A percentile compares a stretch with the other conserved stretches of the same genome.
Evolutionary conservation across 2,888 invertebrate genomes (phyloP).

Genomic region (Oscheius sp.): DNA sequence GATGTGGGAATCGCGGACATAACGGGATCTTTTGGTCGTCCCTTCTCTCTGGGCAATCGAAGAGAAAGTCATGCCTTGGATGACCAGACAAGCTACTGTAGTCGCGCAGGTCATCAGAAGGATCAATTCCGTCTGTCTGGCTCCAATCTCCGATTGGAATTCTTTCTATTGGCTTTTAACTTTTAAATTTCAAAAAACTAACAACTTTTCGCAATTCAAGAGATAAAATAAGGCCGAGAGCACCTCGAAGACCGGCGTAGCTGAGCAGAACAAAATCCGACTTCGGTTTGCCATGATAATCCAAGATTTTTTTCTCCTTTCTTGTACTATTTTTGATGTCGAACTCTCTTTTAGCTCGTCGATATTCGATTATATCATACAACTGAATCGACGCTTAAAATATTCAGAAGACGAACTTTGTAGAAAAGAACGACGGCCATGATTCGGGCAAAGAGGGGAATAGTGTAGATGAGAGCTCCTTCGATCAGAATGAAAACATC

Average conservation of each 20-base stretch:
- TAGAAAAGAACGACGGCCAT: constrained; percentile 27
- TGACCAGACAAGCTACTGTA: constrained; percentile 34
- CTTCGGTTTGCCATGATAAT: too few relatives aligned
- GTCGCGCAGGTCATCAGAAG: constrained; percentile 34
- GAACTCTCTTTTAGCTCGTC: too few relatives aligned
- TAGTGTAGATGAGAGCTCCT: constrained; percentile 21
- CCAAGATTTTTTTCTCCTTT: neutral
- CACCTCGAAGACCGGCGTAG: constrained; percentile 78
- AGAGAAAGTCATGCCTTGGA: constrained; percentile 38
- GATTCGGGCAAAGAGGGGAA: constrained; percentile 32
- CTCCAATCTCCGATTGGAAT: neutral
- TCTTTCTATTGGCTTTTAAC: constrained; percentile 72
- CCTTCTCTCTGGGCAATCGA: constrained; percentile 34
- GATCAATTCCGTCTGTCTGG: constrained; percentile 19
- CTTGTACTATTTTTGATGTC: too few relatives aligned
- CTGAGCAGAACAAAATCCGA: constrained; percentile 74
- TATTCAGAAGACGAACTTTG: neutral
- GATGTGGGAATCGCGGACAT: constrained; percentile 18
- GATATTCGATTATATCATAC: too few relatives aligned
- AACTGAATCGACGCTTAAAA: neutral
- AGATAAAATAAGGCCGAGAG: constrained; percentile 76
- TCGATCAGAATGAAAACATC: constrained; percentile 29
- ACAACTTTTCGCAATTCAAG: constrained; percentile 72
- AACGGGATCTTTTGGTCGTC: constrained; percentile 36
- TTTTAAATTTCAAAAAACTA: too few relatives aligned